Percentiles rank a stretch among this genome's conserved stretches.
phyloP scores from a whole-genome alignment of 1,140 invertebrate species.

The Cotesia typhae region DNA sequence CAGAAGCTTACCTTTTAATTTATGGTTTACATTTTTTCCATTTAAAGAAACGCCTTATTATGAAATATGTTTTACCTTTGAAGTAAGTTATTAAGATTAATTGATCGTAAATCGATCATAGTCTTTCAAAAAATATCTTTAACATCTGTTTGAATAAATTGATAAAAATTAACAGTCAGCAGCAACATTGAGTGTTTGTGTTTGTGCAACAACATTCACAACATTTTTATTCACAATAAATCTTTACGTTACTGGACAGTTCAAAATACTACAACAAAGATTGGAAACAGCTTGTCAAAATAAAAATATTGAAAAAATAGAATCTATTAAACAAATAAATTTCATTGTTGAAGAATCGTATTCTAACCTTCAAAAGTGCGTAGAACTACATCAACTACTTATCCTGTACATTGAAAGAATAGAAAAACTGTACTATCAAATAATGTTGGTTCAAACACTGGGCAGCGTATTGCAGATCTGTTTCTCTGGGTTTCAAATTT shows the following conservation, averaged over 20 bases:
- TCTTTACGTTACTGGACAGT: slow-evolving; percentile 36
- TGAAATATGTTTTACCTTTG: slow-evolving; percentile 42
- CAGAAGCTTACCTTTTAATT: slow-evolving; percentile 43
- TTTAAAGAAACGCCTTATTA: slow-evolving; percentile 45
- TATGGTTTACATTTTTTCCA: slow-evolving; percentile 43
- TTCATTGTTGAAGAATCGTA: slow-evolving; percentile 1
- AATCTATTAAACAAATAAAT: background rate
- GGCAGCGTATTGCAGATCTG: slow-evolving; percentile 43
- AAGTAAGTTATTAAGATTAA: slow-evolving; percentile 37
- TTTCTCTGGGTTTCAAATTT: slow-evolving; percentile 45
- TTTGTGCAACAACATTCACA: slow-evolving; percentile 42
- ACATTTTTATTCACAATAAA: slow-evolving; percentile 38
- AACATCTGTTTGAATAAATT: too few relatives aligned
- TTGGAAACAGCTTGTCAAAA: slow-evolving; percentile 32
- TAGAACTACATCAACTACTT: slow-evolving; percentile 47
- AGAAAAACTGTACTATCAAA: slow-evolving; percentile 44
- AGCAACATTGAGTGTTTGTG: slow-evolving; percentile 10
- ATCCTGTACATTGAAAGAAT: slow-evolving; percentile 44
- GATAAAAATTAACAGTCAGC: slow-evolving; percentile 26
- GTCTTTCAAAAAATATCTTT: too few relatives aligned
- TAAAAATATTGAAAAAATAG: background rate
- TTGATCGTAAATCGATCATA: too few relatives aligned
- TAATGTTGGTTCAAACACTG: slow-evolving; percentile 45
- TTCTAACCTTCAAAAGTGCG: slow-evolving; percentile 41
- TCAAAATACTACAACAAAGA: slow-evolving; percentile 40